Percentiles rank a stretch among this genome's conserved stretches.
phyloP scores from a whole-genome alignment of 2,797 vertebrate species.

The Anguilla marmorata region DNA sequence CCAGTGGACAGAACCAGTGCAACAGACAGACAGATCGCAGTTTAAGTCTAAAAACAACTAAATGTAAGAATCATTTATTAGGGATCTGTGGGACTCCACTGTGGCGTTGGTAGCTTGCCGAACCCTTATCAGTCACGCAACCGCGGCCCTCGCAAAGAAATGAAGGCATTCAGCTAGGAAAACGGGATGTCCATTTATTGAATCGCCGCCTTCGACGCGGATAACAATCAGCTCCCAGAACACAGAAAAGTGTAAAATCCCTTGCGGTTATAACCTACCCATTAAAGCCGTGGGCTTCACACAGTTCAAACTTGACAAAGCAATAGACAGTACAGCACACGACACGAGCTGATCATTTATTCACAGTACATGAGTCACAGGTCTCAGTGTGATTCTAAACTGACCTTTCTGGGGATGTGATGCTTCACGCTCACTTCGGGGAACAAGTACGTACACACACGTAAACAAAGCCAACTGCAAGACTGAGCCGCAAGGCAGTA shows the following conservation, averaged over 20 bases:
- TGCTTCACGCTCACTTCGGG: constrained; percentile 11
- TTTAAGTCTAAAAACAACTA: neutral
- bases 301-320: neutral
- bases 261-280: neutral
- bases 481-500: neutral
- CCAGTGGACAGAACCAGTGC: neutral
- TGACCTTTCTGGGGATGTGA: constrained; percentile 23
- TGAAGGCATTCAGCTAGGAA: neutral
- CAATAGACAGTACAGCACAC: neutral
- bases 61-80: neutral
- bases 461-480: neutral
- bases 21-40: neutral
- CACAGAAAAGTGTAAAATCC: neutral
- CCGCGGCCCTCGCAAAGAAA: neutral
- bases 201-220: neutral
- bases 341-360: constrained; percentile 15
- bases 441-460: constrained; percentile 18
- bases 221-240: neutral
- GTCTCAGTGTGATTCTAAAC: constrained; percentile 22
- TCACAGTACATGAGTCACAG: constrained; percentile 15
- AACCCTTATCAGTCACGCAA: neutral
- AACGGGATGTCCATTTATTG: neutral
- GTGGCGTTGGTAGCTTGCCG: neutral
- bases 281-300: neutral
- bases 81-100: neutral